These are phyloP conservation scores for Mamestra configurata DNA, from an alignment of 1,140 invertebrate genomes.

Conservation along the genomic window DNA sequence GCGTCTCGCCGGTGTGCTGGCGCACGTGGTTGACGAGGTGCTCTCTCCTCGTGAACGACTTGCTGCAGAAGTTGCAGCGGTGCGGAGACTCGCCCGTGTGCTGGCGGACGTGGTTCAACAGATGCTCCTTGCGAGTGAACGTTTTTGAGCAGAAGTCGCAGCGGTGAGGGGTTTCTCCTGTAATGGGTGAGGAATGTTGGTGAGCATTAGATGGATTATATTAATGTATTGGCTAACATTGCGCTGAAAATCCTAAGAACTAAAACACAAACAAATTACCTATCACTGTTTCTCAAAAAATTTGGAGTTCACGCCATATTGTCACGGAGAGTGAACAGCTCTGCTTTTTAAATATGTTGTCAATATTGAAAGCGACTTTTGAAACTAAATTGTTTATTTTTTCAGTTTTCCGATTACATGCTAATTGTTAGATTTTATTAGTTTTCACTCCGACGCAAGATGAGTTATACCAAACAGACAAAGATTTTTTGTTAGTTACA, in stretches of 20 bases:
- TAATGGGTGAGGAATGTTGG: conserved; percentile 13
- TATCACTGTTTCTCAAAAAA: too few relatives aligned
- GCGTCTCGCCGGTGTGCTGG: conserved; percentile 95
- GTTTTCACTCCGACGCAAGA: too few relatives aligned
- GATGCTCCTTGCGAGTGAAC: conserved; percentile 94
- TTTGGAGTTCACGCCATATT: too few relatives aligned
- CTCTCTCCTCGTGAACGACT: conserved; percentile 94
- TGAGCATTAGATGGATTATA: background rate
- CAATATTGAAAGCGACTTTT: too few relatives aligned
- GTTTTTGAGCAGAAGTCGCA: conserved; percentile 95
- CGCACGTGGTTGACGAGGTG: conserved; percentile 94
- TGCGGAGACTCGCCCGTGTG: conserved; percentile 95
- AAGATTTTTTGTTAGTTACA: background rate
- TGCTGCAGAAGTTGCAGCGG: conserved; percentile 93
- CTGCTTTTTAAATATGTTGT: too few relatives aligned
- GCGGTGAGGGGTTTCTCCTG: conserved; percentile 95
- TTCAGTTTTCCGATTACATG: background rate
- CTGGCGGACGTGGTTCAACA: conserved; percentile 94
- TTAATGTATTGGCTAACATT: background rate
- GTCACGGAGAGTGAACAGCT: too few relatives aligned
- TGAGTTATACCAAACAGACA: too few relatives aligned
- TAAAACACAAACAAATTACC: too few relatives aligned
- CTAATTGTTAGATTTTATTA: background rate
- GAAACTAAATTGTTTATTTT: too few relatives aligned
- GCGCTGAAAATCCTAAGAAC: too few relatives aligned